Percentiles rank a stretch among this genome's conserved stretches.
These are phyloP conservation scores for Lasaia peninsularis DNA, from an alignment of 1,140 invertebrate species.

Conservation along the genomic window DNA sequence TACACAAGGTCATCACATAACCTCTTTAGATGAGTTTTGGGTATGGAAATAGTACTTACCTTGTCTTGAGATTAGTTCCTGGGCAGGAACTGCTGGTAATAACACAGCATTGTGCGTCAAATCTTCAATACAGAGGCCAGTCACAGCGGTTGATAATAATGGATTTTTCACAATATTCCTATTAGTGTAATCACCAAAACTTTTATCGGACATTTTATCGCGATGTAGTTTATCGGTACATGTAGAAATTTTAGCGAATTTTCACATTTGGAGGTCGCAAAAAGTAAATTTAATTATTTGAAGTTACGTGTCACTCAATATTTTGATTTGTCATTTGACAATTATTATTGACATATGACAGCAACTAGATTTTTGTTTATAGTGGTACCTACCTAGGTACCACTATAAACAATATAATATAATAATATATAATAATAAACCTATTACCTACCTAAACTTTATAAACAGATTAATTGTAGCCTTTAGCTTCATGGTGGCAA, in stretches of 20 bases:
- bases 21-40: conserved; percentile 32
- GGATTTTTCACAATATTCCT: conserved; percentile 68
- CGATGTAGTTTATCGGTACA: conserved; percentile 42
- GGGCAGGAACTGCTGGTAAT: conserved; percentile 56
- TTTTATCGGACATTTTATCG: conserved; percentile 65
- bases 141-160: conserved; percentile 61
- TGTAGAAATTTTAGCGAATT: conserved; percentile 52
- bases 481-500: too few species aligned
- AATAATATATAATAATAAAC: too few species aligned
- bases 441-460: too few species aligned
- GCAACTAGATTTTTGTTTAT: neutral
- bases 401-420: too few species aligned
- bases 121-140: conserved; percentile 67
- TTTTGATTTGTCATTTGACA: conserved; percentile 52
- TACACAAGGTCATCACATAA: conserved; percentile 42
- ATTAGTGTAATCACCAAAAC: conserved; percentile 59
- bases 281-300: conserved; percentile 68
- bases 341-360: conserved; percentile 17
- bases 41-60: conserved; percentile 67
- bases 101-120: conserved; percentile 72
- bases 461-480: too few species aligned
- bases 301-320: conserved; percentile 73
- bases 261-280: conserved; percentile 72
- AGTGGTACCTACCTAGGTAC: too few species aligned
- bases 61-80: conserved; percentile 52